Conservation (phyloP, 92 coral and sea anemone species). For the Paragorgia papillata region DNA sequence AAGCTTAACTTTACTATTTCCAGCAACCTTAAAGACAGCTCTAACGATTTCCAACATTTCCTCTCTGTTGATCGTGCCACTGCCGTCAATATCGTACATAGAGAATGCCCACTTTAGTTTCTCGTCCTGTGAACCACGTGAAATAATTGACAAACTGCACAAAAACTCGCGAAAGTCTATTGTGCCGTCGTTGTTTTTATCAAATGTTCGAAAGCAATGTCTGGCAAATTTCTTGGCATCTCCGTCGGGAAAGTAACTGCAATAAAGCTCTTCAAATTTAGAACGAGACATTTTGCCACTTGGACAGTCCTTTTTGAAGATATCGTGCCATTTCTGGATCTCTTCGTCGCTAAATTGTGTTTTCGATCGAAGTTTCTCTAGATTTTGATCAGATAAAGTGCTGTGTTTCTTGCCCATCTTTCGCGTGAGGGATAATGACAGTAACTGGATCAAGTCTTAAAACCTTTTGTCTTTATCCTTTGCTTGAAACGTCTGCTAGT, state of each 20-base stretch:
- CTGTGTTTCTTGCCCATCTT: slow-evolving; percentile 80
- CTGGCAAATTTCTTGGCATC: slow-evolving; percentile 92
- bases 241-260: slow-evolving; percentile 81
- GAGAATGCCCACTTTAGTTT: slow-evolving; percentile 98
- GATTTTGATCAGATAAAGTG: slow-evolving; percentile 72
- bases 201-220: slow-evolving; percentile 96
- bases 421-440: slow-evolving; percentile 4
- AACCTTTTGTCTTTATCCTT: slow-evolving; percentile 16
- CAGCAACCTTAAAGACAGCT: slow-evolving; percentile 89
- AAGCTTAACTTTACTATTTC: slow-evolving; percentile 64
- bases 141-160: slow-evolving; percentile 87
- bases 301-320: slow-evolving; percentile 90
- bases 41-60: slow-evolving; percentile 98
- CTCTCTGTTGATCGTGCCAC: slow-evolving; percentile 83
- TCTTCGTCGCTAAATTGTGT: slow-evolving; percentile 95
- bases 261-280: slow-evolving; percentile 89
- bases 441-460: slow-evolving; percentile 16
- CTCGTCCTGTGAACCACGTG: slow-evolving; percentile 90
- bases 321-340: slow-evolving; percentile 83
- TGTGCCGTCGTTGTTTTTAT: slow-evolving; percentile 94
- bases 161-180: slow-evolving; percentile 96
- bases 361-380: slow-evolving; percentile 78
- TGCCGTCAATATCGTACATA: slow-evolving; percentile 96
- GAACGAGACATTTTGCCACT: slow-evolving; percentile 92
- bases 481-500: not conserved